Conservation (phyloP, 2,113 vertebrate genomes). For the Dicaeum eximium region DNA sequence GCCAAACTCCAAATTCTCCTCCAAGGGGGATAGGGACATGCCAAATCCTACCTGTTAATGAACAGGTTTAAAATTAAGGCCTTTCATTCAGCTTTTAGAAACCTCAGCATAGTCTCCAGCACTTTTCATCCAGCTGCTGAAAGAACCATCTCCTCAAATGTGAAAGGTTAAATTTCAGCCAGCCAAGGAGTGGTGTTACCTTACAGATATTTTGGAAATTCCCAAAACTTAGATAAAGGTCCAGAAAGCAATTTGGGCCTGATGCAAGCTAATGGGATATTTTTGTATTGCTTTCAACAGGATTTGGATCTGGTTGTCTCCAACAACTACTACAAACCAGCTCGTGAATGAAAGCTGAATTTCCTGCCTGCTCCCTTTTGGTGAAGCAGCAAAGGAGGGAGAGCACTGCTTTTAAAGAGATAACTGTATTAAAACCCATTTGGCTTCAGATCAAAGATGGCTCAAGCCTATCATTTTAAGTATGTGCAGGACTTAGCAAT, state of each 20-base stretch:
- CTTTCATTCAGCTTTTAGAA: background rate
- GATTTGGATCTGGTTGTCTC: background rate
- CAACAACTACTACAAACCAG: background rate
- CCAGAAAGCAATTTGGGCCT: background rate
- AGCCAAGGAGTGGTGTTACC: background rate
- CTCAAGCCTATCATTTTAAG: background rate
- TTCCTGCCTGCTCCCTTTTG: conserved; percentile 37
- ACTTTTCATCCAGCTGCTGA: background rate
- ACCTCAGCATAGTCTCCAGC: background rate
- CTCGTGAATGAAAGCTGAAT: conserved; percentile 44
- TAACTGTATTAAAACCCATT: conserved; percentile 16
- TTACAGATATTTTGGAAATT: background rate
- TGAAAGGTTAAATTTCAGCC: background rate
- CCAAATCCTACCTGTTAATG: background rate
- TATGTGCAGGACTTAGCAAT: conserved; percentile 1
- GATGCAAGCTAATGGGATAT: background rate
- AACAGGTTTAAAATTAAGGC: background rate
- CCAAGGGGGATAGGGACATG: background rate
- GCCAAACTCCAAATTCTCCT: background rate
- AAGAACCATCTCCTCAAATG: background rate
- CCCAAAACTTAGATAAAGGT: background rate
- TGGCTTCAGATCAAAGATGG: conserved; percentile 63
- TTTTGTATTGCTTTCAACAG: background rate
- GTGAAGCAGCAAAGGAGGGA: background rate
- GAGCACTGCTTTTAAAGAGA: conserved; percentile 30